phyloP scores from a whole-genome alignment of 23 tunicate species.

The Diplosoma virens region DNA sequence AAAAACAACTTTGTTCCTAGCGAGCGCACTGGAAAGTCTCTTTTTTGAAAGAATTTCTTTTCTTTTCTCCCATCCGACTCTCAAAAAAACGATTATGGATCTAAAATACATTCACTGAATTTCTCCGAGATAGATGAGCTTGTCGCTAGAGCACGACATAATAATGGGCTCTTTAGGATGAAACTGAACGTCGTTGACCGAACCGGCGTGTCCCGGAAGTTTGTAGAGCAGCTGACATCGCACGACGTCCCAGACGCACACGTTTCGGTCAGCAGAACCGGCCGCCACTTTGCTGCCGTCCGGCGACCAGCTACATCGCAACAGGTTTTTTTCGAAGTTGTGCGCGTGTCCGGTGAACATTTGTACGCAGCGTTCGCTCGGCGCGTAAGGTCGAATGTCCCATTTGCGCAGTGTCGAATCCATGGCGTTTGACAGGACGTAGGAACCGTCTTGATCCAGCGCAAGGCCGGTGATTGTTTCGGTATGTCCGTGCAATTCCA shows the following conservation, averaged over 20 bases:
- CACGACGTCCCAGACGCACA: conserved; percentile 74
- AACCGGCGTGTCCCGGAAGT: conserved; percentile 92
- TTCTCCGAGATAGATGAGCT: conserved; percentile 85
- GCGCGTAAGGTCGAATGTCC: conserved; percentile 93
- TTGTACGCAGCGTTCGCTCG: conserved; percentile 70
- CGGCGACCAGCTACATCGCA: conserved; percentile 94
- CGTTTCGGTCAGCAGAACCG: conserved; percentile 90
- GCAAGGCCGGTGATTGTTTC: conserved; percentile 87
- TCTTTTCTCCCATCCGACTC: too few relatives aligned
- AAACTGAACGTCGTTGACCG: conserved; percentile 94
- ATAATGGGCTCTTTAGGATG: conserved; percentile 90
- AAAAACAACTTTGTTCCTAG: too few relatives aligned
- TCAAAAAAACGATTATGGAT: too few relatives aligned
- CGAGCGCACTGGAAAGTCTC: too few relatives aligned
- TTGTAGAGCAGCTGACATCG: conserved; percentile 62
- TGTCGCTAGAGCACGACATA: conserved; percentile 92
- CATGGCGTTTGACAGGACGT: conserved; percentile 90
- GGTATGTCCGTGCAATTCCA: conserved; percentile 70
- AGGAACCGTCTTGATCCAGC: conserved; percentile 60
- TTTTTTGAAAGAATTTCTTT: too few relatives aligned
- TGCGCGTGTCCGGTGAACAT: conserved; percentile 78
- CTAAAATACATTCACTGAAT: conserved; percentile 7
- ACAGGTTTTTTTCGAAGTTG: conserved; percentile 86
- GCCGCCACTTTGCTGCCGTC: conserved; percentile 75
- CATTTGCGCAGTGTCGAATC: conserved; percentile 84